Base-by-base conservation (phyloP, 2,888 invertebrate genomes). In the Achlya flavicornis region DNA sequence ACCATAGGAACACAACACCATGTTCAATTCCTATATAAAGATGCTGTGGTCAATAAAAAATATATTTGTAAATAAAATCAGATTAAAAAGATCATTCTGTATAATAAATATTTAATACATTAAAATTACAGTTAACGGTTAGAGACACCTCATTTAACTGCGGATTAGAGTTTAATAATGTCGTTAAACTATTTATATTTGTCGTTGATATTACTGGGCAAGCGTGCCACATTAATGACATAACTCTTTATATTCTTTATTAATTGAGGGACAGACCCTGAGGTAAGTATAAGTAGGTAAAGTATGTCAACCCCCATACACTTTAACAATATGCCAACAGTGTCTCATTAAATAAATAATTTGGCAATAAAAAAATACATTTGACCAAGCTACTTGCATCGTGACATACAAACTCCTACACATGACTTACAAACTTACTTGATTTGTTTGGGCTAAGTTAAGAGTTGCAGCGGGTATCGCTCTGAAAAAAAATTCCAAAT, bases 341-440 rank as follows among this genome's bases (percentile, higher is more conserved):
- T 26, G 26, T 26, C 26, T 26, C 26, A 26, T 8, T 12, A 41
- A 12, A 7, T 2, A 7, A 41, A 41, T 41, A 53, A 53, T 53
- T 53, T 19, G 16, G 53, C 19, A 53, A 53, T 53, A 53, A 53
- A n/a, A 48, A n/a, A 48, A 16, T 10, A 19, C 53, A n/a, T 46
- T 53, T 19, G 53, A 53, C 6, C 8, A 53, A 53, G 19, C 10
- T 53, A 16, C 53, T 19, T 53, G 53, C 19, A 53, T 10, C 53
- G 53, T 53, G 53, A 53, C 53, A 53, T 19, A 53, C 53, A 10
- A 6, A 53, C 53, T 53, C 53, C 53, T 53, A 53, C 48, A 48
- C 53, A 19, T 53, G 2, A 19, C 19, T 53, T 10, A 19, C 6
- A 53, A 53, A 19, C 19, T 7, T 7, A 53, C 7, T 16, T 16